Conservation (phyloP, 64 coral and sea anemone genomes). For the Montipora cactus region DNA sequence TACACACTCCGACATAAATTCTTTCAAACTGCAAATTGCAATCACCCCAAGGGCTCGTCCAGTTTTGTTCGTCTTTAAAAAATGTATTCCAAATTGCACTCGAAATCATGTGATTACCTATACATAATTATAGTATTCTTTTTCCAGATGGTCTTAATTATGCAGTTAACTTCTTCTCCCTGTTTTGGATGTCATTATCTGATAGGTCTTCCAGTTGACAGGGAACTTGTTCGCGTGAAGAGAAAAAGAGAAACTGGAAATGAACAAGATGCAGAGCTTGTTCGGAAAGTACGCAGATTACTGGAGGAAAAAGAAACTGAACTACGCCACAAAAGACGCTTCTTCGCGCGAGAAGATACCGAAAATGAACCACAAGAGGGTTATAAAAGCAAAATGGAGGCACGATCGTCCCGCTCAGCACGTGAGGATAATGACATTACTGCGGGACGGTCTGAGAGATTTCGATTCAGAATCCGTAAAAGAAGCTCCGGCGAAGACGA, state of each 20-base stretch:
- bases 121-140: no score
- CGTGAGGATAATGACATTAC: constrained; percentile 91
- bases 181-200: not conserved
- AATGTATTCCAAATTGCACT: no score
- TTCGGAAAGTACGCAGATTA: constrained; percentile 22
- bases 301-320: constrained; percentile 28
- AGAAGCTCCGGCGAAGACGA: constrained; percentile 9
- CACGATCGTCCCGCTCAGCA: constrained; percentile 77
- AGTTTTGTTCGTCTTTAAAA: no score
- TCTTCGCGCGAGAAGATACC: not conserved
- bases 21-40: no score
- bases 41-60: no score
- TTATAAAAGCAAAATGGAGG: constrained; percentile 70
- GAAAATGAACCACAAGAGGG: not conserved
- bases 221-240: constrained; percentile 69
- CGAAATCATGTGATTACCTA: no score
- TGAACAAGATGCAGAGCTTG: not conserved
- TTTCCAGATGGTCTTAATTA: no score
- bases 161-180: not conserved
- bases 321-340: constrained; percentile 45
- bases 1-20: no score
- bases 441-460: constrained; percentile 67
- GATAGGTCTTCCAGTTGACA: constrained; percentile 66
- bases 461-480: constrained; percentile 53
- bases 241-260: constrained; percentile 49